Percentiles rank a stretch among this genome's conserved stretches.
Conservation (phyloP, 2,797 vertebrate species). For the Peromyscus aztecus region DNA sequence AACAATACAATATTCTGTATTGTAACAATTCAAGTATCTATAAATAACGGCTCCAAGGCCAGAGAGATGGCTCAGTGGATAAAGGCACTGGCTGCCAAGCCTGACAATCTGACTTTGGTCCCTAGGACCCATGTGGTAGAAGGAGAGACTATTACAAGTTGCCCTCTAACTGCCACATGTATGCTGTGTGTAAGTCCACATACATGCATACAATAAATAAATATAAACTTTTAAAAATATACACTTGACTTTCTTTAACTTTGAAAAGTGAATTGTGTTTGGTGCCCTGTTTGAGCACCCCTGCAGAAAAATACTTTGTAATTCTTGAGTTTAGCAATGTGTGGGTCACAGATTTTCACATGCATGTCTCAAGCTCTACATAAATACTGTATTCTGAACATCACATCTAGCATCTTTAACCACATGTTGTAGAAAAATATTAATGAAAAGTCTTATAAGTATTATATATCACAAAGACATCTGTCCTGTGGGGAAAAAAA, state of each 20-base stretch:
- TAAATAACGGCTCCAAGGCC: background rate
- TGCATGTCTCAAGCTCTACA: background rate
- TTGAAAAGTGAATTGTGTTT: background rate
- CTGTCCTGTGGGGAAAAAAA: background rate
- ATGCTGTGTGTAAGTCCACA: background rate
- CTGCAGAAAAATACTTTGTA: background rate
- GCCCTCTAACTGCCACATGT: no score
- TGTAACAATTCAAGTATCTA: background rate
- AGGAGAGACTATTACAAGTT: background rate
- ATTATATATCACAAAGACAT: no score
- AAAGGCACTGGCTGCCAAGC: background rate
- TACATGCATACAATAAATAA: background rate
- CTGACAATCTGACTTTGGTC: background rate
- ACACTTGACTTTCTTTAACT: background rate
- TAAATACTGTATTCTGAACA: background rate
- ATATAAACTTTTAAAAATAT: background rate
- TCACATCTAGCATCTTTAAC: conserved; percentile 7
- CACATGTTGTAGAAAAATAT: background rate
- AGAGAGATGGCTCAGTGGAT: background rate
- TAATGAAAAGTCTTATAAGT: conserved; percentile 5
- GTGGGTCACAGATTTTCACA: background rate
- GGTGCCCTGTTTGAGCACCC: background rate
- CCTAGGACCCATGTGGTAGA: background rate
- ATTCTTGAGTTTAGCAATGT: background rate
- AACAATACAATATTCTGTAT: no score